These are phyloP conservation scores for Philotrypesis tridentata DNA, from an alignment of 1,140 invertebrate genomes.

Conservation along the genomic window DNA sequence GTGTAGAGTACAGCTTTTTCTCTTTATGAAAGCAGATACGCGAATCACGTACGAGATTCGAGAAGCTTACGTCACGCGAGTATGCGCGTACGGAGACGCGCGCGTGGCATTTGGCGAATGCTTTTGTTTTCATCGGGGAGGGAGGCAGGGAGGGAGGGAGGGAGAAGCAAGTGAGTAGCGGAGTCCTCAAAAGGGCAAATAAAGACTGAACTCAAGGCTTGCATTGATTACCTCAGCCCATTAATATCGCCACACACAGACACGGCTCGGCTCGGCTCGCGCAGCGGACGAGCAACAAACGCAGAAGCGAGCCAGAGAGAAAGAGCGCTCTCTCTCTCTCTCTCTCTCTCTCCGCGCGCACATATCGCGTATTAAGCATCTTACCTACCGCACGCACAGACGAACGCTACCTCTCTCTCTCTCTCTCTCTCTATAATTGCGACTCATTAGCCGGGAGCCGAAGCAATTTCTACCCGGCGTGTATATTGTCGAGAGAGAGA, in stretches of 20 bases:
- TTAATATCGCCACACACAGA: not conserved
- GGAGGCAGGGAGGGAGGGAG: too few species aligned
- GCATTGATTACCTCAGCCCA: not conserved
- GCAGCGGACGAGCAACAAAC: not conserved
- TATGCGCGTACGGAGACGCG: too few species aligned
- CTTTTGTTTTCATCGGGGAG: too few species aligned
- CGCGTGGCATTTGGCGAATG: not conserved
- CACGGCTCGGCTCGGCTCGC: too few species aligned
- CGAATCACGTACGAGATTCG: too few species aligned
- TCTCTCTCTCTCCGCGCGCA: too few species aligned
- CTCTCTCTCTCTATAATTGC: slow-evolving; percentile 28
- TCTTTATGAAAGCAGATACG: too few species aligned
- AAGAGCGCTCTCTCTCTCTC: not conserved
- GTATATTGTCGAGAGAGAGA: not conserved
- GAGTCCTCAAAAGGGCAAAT: too few species aligned
- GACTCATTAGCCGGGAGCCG: slow-evolving; percentile 36
- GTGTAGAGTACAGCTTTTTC: too few species aligned
- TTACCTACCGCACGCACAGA: slow-evolving; percentile 23
- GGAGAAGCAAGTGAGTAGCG: too few species aligned
- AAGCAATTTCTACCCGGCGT: slow-evolving; percentile 34
- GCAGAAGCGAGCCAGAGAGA: not conserved
- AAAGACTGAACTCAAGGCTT: not conserved
- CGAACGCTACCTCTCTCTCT: not conserved
- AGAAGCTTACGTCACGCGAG: too few species aligned
- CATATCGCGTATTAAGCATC: slow-evolving; percentile 1